Base-by-base conservation (phyloP, 2,888 invertebrate species). In the Xestia ashworthii region DNA sequence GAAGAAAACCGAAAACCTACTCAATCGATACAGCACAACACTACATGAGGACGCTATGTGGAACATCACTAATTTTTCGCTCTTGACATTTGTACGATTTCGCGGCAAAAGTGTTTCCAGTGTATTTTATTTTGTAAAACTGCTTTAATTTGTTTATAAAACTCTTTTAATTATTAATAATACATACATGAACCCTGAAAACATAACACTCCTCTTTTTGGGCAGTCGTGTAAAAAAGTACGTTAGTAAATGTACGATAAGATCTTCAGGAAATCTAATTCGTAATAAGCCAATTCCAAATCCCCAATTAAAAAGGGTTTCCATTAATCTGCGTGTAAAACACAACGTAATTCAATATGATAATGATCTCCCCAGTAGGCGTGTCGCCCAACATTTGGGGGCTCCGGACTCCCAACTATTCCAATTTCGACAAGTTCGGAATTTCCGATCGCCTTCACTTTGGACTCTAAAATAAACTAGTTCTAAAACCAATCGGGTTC, bases 391-490 rank as follows among this genome's bases (percentile, higher is more conserved):
- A 82, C 78, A 75, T 76, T 86, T 76, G 19, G 70, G 74, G 32
- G 67, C 50, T 65, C 53, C 64, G 71, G 65, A 72, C 58, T 71
- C 74, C 76, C 62, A 88, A 88, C 88, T 88, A 88, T 89, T 88
- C 86, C 88, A 89, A 88, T 88, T 89, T 84, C 73, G 67, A 74
- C 81, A 88, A 88, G 86, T 88, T 88, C 14, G 73, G 78, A 84
- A 84, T 87, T 84, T 78, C 78, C 87, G 75, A 87, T 87, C 82
- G 82, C 82, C 85, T 78, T 79, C 72, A 76, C 71, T 82, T 79
- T 78, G 78, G 55, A 86, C 78, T 88, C 67, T 78, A 84, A 84
- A 81, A 82, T 88, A 87, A 88, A 87, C 84, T 84, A 88, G 84
- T 88, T 86, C 76, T 69, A 69, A 85, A 87, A 87, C 85, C 79